Percentiles rank a stretch among this genome's conserved stretches.
These are phyloP conservation scores for Drosophila arawakana DNA, from an alignment of 1,140 invertebrate genomes.

Conservation along the genomic window DNA sequence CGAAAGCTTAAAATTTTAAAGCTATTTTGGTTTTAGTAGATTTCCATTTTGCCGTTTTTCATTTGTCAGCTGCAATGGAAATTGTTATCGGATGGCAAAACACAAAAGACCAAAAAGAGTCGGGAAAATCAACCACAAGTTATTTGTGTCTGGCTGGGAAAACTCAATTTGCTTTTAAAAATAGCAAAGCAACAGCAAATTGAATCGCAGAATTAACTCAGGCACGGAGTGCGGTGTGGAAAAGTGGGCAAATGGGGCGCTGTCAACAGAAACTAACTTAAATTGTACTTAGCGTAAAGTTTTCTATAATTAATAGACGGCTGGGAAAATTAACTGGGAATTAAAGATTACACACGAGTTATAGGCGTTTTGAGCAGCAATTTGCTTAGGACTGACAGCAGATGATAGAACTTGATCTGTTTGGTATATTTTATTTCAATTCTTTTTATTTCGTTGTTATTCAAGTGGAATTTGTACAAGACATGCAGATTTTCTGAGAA, in stretches of 20 bases:
- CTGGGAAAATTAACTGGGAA: no score
- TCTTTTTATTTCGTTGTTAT: no score
- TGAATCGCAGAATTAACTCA: slow-evolving; percentile 14
- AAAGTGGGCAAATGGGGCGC: background rate
- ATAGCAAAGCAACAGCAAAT: slow-evolving; percentile 25
- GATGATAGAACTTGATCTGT: no score
- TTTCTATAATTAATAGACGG: no score
- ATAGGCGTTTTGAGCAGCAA: background rate
- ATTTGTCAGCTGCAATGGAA: no score
- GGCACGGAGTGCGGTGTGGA: slow-evolving; percentile 2
- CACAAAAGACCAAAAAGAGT: background rate
- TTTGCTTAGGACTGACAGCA: background rate
- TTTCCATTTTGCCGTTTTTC: no score
- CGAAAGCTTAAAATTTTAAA: no score
- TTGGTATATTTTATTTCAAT: no score
- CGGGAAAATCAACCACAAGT: background rate
- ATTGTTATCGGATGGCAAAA: no score
- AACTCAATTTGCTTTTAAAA: slow-evolving; percentile 27
- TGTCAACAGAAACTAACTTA: no score
- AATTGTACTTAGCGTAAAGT: no score
- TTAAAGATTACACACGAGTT: background rate
- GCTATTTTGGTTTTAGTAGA: no score
- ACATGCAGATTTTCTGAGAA: slow-evolving; percentile 4
- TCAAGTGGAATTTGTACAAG: background rate
- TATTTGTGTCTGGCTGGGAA: slow-evolving; percentile 21